These are phyloP conservation scores for Orchestia grillus DNA, from an alignment of 1,140 invertebrate genomes.

Conservation along the genomic window DNA sequence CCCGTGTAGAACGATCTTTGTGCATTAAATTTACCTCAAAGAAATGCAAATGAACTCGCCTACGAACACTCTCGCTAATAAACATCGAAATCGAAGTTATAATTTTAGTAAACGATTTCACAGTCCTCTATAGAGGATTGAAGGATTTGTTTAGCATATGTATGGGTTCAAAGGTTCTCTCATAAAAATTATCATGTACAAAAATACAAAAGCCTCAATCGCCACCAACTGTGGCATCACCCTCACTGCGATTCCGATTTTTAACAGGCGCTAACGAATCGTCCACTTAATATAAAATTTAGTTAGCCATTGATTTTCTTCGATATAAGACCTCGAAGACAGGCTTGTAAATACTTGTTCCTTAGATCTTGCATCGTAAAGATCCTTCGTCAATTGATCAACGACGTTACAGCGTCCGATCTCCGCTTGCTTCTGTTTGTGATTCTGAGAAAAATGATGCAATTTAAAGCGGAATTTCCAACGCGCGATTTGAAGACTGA, in stretches of 20 bases:
- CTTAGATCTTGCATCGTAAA: not conserved
- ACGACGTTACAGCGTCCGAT: not conserved
- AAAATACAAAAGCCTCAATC: too few relatives aligned
- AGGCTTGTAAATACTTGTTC: not conserved
- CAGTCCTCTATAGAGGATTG: not conserved
- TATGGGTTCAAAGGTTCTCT: not conserved
- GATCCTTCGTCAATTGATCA: not conserved
- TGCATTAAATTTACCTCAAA: too few relatives aligned
- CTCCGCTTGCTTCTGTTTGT: not conserved
- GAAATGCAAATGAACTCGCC: too few relatives aligned
- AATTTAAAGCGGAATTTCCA: not conserved
- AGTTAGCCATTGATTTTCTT: slow-evolving; percentile 12
- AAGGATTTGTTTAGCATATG: not conserved
- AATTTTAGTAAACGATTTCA: not conserved
- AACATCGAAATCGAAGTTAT: too few relatives aligned
- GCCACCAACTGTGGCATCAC: too few relatives aligned
- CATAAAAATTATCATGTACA: not conserved
- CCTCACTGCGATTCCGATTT: not conserved
- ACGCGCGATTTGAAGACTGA: not conserved
- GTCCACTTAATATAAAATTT: slow-evolving; percentile 5
- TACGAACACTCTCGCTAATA: too few relatives aligned
- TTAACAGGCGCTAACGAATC: not conserved
- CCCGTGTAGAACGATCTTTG: too few relatives aligned
- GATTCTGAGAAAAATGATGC: not conserved
- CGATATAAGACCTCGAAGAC: not conserved